Base-by-base conservation (phyloP, 2,888 invertebrate species). In the Seira ritae region DNA sequence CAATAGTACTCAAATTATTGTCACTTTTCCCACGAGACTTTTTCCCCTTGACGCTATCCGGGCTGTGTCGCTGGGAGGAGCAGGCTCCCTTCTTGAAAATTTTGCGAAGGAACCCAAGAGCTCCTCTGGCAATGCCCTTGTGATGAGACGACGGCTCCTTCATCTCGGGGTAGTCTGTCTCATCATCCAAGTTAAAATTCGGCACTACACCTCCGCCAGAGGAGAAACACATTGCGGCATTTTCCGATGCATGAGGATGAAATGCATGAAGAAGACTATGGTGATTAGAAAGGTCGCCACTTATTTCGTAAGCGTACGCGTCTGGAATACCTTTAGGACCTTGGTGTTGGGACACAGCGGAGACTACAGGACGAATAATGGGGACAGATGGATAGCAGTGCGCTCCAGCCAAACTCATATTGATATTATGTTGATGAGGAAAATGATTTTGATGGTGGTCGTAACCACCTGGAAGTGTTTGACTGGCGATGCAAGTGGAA, bases 1-100 rank as follows among this genome's bases (percentile, higher is more conserved):
- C 84, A 15, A 74, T n/a, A 50, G 75, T 60, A 0, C 70, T 20
- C 60, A 78, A 70, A 78, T 82, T 78, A 80, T 85, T 81, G 74
- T 84, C 83, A 70, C 85, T 79, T 82, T 85, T 74, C 31, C 81
- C 76, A 22, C 74, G 69, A 12, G 67, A 66, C 31, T 65, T 81
- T 73, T 80, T 83, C 23, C 79, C 76, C 79, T 80, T 85, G 2
- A 73, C 69, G 71, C 85, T 80, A 12, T 77, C 83, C 10, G 83
- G 83, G 66, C 77, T 77, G 15, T 77, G 80, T 70, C 85, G 74
- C 20, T 85, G 81, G 24, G 85, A 84, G 4, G 85, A 84, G 65
- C 87, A 86, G 1, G 86, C 73, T 22, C 84, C 80, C 67, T 89
- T 89, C 73, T 87, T 87, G 71, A 89, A 88, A 24, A 89, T 87